phyloP scores from a whole-genome alignment of 2,888 invertebrate genomes.

The Monochamus alternatus region DNA sequence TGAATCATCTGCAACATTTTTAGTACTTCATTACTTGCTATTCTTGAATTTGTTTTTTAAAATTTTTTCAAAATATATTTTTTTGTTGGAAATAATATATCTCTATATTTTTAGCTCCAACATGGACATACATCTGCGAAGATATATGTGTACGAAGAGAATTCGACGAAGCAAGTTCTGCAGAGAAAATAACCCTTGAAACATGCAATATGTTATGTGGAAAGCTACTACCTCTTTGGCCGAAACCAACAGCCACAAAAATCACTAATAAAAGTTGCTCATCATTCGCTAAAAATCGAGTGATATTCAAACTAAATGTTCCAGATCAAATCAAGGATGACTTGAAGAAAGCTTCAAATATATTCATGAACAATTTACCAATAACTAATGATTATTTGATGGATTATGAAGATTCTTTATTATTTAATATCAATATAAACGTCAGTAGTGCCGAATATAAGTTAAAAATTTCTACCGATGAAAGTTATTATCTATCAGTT shows the following conservation, averaged over 20 bases:
- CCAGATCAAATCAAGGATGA: slow-evolving; percentile 69
- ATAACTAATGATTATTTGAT: slow-evolving; percentile 20
- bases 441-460: slow-evolving; percentile 68
- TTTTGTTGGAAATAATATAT: not conserved
- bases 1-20: too few species aligned
- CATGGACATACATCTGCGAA: slow-evolving; percentile 82
- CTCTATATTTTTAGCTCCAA: slow-evolving; percentile 35
- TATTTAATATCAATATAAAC: slow-evolving; percentile 61
- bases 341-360: slow-evolving; percentile 71
- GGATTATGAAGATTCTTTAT: slow-evolving; percentile 37
- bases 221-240: slow-evolving; percentile 81
- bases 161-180: slow-evolving; percentile 60
- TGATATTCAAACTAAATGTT: slow-evolving; percentile 69
- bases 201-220: slow-evolving; percentile 85
- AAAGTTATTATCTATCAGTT: slow-evolving; percentile 74
- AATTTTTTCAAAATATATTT: too few species aligned
- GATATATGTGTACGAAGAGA: slow-evolving; percentile 75
- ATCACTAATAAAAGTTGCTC: slow-evolving; percentile 76
- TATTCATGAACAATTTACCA: slow-evolving; percentile 67
- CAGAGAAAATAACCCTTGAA: slow-evolving; percentile 73
- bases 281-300: slow-evolving; percentile 73
- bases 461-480: slow-evolving; percentile 79
- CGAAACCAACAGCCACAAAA: slow-evolving; percentile 80
- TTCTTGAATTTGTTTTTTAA: too few species aligned
- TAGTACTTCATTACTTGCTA: too few species aligned